Conservation (phyloP, 2,888 invertebrate species). For the Pristionchus fissidentatus region DNA sequence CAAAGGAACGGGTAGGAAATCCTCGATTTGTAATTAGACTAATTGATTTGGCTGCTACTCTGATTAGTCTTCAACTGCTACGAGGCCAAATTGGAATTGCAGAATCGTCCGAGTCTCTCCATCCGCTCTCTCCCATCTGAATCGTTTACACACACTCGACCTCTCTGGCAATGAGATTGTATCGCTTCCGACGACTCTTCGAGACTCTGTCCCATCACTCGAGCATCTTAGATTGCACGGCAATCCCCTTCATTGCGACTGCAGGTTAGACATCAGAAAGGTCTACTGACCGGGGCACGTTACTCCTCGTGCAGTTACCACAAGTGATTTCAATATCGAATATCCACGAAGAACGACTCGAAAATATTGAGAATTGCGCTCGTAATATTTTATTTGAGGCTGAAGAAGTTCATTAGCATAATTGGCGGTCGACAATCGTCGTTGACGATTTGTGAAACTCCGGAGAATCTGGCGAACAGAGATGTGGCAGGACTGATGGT, state of each 20-base stretch:
- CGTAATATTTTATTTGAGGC: neutral
- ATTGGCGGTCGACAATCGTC: neutral
- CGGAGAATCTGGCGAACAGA: neutral
- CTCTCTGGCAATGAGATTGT: constrained; percentile 63
- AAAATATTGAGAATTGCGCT: too few relatives aligned
- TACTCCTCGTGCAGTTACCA: too few relatives aligned
- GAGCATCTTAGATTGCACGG: constrained; percentile 21
- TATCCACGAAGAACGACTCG: neutral
- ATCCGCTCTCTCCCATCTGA: constrained; percentile 52
- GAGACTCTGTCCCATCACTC: neutral
- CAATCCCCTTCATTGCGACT: constrained; percentile 38
- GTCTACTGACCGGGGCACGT: too few relatives aligned
- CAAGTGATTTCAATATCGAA: neutral
- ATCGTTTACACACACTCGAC: constrained; percentile 44
- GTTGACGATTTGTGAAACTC: neutral
- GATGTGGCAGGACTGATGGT: neutral
- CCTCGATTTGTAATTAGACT: too few relatives aligned
- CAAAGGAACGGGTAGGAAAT: constrained; percentile 25
- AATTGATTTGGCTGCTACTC: too few relatives aligned
- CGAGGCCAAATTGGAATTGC: constrained; percentile 37
- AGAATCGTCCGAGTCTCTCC: constrained; percentile 52
- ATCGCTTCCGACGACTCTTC: constrained; percentile 50
- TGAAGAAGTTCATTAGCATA: neutral
- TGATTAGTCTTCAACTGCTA: neutral
- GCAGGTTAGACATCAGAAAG: constrained; percentile 1